Evolutionary conservation across 2,797 vertebrate genomes (phyloP).

Genomic region (Syngnathus rostellatus): DNA sequence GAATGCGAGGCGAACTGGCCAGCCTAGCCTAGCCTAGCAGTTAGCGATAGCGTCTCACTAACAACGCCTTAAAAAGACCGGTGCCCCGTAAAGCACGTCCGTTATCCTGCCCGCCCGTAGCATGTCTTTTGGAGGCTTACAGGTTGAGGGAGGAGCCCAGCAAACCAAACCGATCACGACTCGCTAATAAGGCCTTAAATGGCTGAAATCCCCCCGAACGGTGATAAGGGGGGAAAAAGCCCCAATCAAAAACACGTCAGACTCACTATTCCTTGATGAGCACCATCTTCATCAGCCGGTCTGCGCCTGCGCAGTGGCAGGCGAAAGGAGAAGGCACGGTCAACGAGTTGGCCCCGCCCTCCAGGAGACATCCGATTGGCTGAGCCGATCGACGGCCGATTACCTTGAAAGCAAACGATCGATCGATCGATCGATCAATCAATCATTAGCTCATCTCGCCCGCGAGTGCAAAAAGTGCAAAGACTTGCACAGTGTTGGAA

Average conservation of each 20-base stretch:
- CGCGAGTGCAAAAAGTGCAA: too few species aligned
- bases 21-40: constrained; percentile 20
- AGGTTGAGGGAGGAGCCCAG: accelerated
- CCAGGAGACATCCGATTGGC: constrained; percentile 37
- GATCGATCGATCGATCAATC: neutral
- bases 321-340: constrained; percentile 35
- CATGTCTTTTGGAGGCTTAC: constrained; percentile 13
- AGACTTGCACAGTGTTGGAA: too few species aligned
- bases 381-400: constrained; percentile 8
- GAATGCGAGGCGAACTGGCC: constrained; percentile 44
- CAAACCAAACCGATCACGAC: accelerated
- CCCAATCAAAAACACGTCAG: constrained; percentile 25
- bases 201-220: constrained; percentile 12
- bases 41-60: constrained; percentile 34
- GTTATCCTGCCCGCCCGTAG: constrained; percentile 42
- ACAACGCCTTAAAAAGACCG: constrained; percentile 61
- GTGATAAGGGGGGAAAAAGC: constrained; percentile 15
- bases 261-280: constrained; percentile 97
- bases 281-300: constrained; percentile 84
- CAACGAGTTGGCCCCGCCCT: constrained; percentile 50
- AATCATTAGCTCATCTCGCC: too few species aligned
- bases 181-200: accelerated
- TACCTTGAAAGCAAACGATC: neutral
- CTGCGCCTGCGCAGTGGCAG: constrained; percentile 65
- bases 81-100: constrained; percentile 51